A percentile compares a stretch with the other conserved stretches of the same genome.
Conservation (phyloP, 2,113 vertebrate species). For the Cacatua alba region DNA sequence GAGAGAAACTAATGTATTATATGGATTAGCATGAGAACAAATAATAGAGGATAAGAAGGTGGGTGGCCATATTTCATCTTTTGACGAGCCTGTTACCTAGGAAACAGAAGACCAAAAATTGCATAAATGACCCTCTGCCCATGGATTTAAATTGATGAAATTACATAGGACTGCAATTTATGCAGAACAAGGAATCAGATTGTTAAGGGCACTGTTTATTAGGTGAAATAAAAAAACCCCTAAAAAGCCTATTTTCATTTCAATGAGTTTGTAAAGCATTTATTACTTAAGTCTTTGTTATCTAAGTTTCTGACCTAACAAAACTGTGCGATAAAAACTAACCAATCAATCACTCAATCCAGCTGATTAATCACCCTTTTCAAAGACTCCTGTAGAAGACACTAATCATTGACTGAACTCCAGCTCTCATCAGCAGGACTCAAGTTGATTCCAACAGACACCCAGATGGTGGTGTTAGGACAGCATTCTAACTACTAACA, state of each 20-base stretch:
- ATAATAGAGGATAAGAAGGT: conserved; percentile 64
- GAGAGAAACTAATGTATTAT: conserved; percentile 52
- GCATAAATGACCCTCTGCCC: conserved; percentile 67
- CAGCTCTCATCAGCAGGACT: not conserved
- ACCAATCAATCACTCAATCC: not conserved
- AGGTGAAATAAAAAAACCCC: conserved; percentile 58
- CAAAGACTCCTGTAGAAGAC: not conserved
- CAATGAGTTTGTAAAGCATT: conserved; percentile 22
- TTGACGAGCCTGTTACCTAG: conserved; percentile 72
- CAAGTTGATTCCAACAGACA: conserved; percentile 4
- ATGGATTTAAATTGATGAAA: conserved; percentile 71
- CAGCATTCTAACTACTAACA: conserved; percentile 28
- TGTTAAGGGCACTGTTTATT: conserved; percentile 60
- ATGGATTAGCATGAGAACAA: conserved; percentile 55
- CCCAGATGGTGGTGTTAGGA: conserved; percentile 36
- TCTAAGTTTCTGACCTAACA: conserved; percentile 1
- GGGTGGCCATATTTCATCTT: conserved; percentile 60
- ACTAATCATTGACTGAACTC: conserved; percentile 22
- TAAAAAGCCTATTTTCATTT: conserved; percentile 45
- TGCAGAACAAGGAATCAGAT: conserved; percentile 57
- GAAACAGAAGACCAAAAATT: conserved; percentile 71
- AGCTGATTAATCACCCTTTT: conserved; percentile 41
- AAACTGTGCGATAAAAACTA: not conserved
- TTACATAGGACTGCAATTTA: conserved; percentile 62
- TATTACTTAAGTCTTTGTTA: conserved; percentile 25